These are phyloP conservation scores for Malacoctenus gilli DNA, from an alignment of 2,797 vertebrate species.

Conservation along the genomic window DNA sequence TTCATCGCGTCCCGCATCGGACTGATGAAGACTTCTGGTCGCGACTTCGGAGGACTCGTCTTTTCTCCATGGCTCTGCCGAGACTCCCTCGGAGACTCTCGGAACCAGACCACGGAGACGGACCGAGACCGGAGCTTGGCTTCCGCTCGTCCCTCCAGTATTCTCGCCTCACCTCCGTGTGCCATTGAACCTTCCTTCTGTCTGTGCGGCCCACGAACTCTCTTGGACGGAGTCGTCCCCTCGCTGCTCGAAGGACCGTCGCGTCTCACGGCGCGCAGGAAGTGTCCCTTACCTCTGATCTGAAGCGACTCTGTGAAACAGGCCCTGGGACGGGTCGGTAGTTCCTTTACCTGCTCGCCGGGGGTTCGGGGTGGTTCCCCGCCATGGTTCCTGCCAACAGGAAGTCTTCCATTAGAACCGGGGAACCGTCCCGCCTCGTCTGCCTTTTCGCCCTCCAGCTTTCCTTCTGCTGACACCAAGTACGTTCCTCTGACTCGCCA, in stretches of 20 bases:
- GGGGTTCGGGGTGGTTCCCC: conserved; percentile 27
- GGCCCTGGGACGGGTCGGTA: not conserved
- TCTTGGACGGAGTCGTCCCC: conserved; percentile 1
- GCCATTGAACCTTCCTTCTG: not conserved
- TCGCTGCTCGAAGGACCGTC: conserved; percentile 18
- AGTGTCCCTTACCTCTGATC: conserved; percentile 15
- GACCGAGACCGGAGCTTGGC: no score
- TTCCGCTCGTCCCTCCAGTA: conserved; percentile 1
- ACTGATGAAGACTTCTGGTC: no score
- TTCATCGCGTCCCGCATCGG: no score
- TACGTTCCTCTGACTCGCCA: conserved; percentile 24
- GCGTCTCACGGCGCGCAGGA: conserved; percentile 10
- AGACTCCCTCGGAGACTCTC: no score
- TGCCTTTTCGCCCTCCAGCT: conserved; percentile 46
- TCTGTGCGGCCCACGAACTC: conserved; percentile 30
- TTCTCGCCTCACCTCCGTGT: conserved; percentile 6
- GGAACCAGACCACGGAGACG: no score
- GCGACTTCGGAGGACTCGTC: no score
- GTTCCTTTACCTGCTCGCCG: conserved; percentile 18
- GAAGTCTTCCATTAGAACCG: conserved; percentile 67
- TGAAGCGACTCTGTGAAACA: conserved; percentile 10
- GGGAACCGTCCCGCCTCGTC: conserved; percentile 43
- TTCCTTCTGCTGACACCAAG: conserved; percentile 28
- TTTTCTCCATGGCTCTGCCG: no score
- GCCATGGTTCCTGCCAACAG: conserved; percentile 29